A percentile compares a stretch with the other conserved stretches of the same genome.
Evolutionary conservation across 2,797 vertebrate species (phyloP).

Genomic region (Naso thynnoides): DNA sequence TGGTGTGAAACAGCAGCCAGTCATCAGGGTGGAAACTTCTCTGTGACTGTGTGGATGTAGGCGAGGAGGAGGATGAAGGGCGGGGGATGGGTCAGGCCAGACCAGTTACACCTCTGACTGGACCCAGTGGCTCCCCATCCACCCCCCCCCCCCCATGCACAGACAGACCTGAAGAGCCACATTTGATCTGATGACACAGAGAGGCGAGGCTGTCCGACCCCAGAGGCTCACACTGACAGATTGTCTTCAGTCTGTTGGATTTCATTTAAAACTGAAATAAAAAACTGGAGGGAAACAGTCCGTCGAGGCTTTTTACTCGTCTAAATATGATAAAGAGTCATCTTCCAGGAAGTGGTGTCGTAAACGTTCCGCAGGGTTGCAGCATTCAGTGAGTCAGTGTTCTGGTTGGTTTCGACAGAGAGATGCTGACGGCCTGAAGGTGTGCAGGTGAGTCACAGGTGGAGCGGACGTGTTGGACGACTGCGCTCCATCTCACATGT

Average conservation of each 20-base stretch:
- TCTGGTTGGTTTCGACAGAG: background rate
- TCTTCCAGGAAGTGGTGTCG: background rate
- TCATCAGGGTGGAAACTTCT: background rate
- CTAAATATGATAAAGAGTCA: too few species aligned
- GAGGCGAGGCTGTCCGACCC: too few species aligned
- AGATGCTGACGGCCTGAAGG: background rate
- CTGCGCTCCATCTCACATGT: too few species aligned
- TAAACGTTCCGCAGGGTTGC: background rate
- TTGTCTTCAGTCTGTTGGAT: too few species aligned
- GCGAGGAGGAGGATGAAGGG: background rate
- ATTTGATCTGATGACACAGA: too few species aligned
- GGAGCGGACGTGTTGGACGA: background rate
- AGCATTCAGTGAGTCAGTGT: background rate
- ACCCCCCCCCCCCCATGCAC: background rate
- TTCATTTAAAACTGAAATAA: too few species aligned
- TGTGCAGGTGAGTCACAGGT: slow-evolving; percentile 1
- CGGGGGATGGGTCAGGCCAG: slow-evolving; percentile 21
- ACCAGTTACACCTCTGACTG: slow-evolving; percentile 28
- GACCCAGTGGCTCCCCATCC: slow-evolving; percentile 32
- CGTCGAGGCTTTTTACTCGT: too few species aligned
- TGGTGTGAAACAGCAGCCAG: background rate
- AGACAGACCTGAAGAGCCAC: background rate
- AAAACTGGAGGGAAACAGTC: too few species aligned
- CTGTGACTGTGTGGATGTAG: slow-evolving; percentile 6
- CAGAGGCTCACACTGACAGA: too few species aligned